Conservation (phyloP, 2,797 vertebrate species). For the Pangasius krempfi region DNA sequence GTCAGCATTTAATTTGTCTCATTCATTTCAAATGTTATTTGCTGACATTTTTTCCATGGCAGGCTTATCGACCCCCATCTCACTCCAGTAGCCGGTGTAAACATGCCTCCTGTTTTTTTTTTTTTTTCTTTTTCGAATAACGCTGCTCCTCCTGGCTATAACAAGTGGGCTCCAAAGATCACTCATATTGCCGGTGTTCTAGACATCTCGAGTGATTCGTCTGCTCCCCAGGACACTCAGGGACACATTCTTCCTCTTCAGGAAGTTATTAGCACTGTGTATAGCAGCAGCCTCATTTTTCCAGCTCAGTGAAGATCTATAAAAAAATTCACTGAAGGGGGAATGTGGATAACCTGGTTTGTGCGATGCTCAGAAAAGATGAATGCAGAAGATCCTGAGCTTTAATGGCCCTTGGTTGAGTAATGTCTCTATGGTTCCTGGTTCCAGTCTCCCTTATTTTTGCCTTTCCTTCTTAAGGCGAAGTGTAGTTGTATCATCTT, state of each 20-base stretch:
- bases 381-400: slow-evolving; percentile 35
- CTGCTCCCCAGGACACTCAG: slow-evolving; percentile 35
- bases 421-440: slow-evolving; percentile 22
- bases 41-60: slow-evolving; percentile 39
- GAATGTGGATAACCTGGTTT: slow-evolving; percentile 52
- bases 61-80: slow-evolving; percentile 55
- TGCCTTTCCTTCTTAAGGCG: neutral
- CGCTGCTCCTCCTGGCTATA: slow-evolving; percentile 49
- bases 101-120: slow-evolving; percentile 50
- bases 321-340: slow-evolving; percentile 34
- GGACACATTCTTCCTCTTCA: slow-evolving; percentile 54
- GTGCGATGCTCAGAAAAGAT: slow-evolving; percentile 28
- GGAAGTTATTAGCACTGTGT: slow-evolving; percentile 61
- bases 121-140: neutral
- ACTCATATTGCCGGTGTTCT: slow-evolving; percentile 49
- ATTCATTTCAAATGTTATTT: slow-evolving; percentile 60
- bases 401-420: slow-evolving; percentile 29
- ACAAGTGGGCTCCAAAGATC: slow-evolving; percentile 54
- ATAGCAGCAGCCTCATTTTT: slow-evolving; percentile 47
- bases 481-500: neutral
- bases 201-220: slow-evolving; percentile 27
- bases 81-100: slow-evolving; percentile 56
- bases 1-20: slow-evolving; percentile 63
- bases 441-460: neutral
- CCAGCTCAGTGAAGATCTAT: slow-evolving; percentile 54